Conservation (phyloP, 2,113 vertebrate species). For the Dolichallabes microphthalmus region DNA sequence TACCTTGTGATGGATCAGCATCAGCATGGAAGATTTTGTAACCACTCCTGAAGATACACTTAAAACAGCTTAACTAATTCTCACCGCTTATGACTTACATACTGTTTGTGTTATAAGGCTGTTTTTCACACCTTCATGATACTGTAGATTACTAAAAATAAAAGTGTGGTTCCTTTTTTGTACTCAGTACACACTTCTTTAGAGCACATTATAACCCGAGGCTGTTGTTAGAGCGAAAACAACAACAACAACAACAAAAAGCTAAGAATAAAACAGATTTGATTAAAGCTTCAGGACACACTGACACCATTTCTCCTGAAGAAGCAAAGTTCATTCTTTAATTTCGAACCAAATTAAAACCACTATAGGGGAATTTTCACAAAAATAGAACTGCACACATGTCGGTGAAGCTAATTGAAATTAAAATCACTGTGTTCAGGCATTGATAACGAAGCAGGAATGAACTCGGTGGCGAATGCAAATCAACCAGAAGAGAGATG, state of each 20-base stretch:
- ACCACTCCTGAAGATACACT: no score
- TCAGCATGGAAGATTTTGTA: no score
- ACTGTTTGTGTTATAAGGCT: not conserved
- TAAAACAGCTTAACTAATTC: not conserved
- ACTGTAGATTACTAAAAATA: not conserved
- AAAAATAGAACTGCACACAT: not conserved
- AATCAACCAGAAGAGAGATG: not conserved
- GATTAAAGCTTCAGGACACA: not conserved
- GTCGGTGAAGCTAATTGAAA: not conserved
- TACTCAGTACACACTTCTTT: not conserved
- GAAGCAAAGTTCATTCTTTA: not conserved
- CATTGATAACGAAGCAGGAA: conserved; percentile 9
- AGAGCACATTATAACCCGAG: not conserved
- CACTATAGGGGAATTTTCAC: not conserved
- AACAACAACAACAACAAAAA: not conserved
- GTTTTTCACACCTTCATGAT: not conserved
- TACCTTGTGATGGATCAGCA: no score
- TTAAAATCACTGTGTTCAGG: conserved; percentile 14
- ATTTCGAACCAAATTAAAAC: conserved; percentile 1
- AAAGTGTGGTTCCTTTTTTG: not conserved
- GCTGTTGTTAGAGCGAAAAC: no score
- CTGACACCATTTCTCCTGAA: not conserved
- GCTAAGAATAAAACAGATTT: not conserved
- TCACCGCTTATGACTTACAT: not conserved
- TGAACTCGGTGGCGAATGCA: not conserved